phyloP scores from a whole-genome alignment of 2,113 vertebrate species.

The Geococcyx californianus region DNA sequence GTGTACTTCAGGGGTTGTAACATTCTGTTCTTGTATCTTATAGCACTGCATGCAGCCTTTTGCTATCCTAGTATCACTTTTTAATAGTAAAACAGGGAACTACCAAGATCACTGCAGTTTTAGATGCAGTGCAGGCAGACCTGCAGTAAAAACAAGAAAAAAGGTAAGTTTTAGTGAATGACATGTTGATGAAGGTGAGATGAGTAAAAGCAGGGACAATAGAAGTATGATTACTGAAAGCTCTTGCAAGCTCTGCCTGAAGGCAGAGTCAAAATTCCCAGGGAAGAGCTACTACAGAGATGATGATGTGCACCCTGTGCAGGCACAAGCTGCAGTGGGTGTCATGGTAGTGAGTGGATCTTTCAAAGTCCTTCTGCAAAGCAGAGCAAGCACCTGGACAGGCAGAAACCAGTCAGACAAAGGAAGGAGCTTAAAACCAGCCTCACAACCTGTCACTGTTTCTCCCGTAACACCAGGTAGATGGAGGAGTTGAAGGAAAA shows the following conservation, averaged over 20 bases:
- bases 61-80: background rate
- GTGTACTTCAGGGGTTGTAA: background rate
- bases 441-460: background rate
- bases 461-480: background rate
- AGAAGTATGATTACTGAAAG: background rate
- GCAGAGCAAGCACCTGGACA: background rate
- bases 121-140: background rate
- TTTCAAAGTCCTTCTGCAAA: background rate
- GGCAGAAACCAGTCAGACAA: background rate
- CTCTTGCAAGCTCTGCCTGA: background rate
- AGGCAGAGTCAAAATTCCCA: background rate
- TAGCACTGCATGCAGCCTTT: background rate
- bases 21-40: background rate
- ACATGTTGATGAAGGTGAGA: background rate
- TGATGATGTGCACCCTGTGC: too few species aligned
- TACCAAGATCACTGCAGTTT: background rate
- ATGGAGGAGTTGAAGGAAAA: background rate
- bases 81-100: background rate
- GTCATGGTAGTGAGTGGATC: background rate
- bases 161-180: background rate
- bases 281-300: background rate
- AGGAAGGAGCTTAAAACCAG: background rate
- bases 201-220: background rate
- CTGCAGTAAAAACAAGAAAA: background rate
- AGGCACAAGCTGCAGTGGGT: background rate